Evolutionary conservation across 1,140 invertebrate species (phyloP), one percentile per base, ranked within the genome.

Genomic region (Nasonia giraulti): DNA sequence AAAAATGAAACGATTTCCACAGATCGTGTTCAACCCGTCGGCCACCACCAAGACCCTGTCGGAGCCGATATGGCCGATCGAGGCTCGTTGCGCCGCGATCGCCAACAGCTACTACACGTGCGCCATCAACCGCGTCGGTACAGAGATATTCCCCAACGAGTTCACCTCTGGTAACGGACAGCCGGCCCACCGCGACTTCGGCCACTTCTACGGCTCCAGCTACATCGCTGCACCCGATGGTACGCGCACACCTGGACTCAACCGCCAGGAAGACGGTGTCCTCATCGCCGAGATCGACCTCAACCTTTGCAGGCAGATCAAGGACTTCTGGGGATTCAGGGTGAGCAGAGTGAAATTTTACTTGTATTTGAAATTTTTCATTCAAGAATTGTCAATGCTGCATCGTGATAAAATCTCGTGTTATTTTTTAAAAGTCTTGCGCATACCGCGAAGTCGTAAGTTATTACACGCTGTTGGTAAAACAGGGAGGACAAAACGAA

Each of bases 1-100:
- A 71, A 71, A 31, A 31, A 71, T 71, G n/a, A 68, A 68, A 68
- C 62, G 40, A 8, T 44, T 7, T 17, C 12, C 47, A 17, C 68
- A 89, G 93, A 98, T 99, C 86, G 98, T 99, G 1, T 99, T 99
- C 91, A 99, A 99, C 93, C 98, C 98, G 40, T 98, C 97, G 23
- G 98, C 98, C 23, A 99, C 98, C 44, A 96, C 94, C n/a, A 93
- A 94, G 6, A 93, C 91, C 47, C 94, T 95, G 73, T 99, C 97
- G 94, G 98, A 99, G 93, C 97, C 98, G 3, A 91, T 99, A 82
- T 99, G 98, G 98, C 94, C 95, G 47, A 96, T 99, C 86, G 98
- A 99, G 94, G 98, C 98, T 0, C 93, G 98, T 82, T 98, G 97
- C 95, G 98, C 98, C 37, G 98, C 98, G 12, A 98, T 99, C 87